Base-by-base conservation (phyloP, 1,140 invertebrate species). In the Drosophila equinoxialis region DNA sequence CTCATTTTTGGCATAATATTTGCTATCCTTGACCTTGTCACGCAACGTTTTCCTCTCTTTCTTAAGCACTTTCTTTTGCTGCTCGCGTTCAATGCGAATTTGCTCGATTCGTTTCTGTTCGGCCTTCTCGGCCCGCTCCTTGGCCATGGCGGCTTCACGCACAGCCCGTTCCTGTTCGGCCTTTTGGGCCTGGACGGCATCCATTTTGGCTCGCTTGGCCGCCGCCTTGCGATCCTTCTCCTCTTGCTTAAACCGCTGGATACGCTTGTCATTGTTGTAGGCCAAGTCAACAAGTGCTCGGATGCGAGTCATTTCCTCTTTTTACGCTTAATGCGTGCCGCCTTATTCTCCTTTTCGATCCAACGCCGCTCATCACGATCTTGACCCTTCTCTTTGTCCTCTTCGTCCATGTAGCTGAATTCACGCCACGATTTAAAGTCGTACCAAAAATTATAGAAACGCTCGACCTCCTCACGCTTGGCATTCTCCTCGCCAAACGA, bases 371-470 rank as follows among this genome's bases (percentile, higher is more conserved):
- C 98, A 81, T 99, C 98, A 1, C 98, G 95, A 93, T 97, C 98
- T 93, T 98, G 96, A 3, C 98, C 99, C 91, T 97, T 98, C 91
- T 99, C 98, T 92, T 99, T 99, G 79, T 99, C 98, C 92, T 99
- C 99, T 93, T 99, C 98, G 93, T 99, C 99, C 66, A 99, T 93
- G 92, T 99, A 99, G n/a, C 98, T 99, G 93, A 97, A 99, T 89
- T 99, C 99, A 75, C 99, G 94, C 99, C 99, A 99, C 0, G 98
- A 99, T 79, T 99, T 98, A 93, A 99, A 99, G 77, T 98, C 95
- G 92, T 99, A 99, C 98, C 98, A 99, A 93, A 97, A 97, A 42
- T 95, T 94, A 91, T 98, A 98, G 93, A 98, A 98, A 42, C 94
- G 94, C 89, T 98, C 97, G 1, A 98, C 97, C 82, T 96, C 94